Evolutionary conservation across 2,797 vertebrate genomes (phyloP).

Genomic region (Rhinophrynus dorsalis): DNA sequence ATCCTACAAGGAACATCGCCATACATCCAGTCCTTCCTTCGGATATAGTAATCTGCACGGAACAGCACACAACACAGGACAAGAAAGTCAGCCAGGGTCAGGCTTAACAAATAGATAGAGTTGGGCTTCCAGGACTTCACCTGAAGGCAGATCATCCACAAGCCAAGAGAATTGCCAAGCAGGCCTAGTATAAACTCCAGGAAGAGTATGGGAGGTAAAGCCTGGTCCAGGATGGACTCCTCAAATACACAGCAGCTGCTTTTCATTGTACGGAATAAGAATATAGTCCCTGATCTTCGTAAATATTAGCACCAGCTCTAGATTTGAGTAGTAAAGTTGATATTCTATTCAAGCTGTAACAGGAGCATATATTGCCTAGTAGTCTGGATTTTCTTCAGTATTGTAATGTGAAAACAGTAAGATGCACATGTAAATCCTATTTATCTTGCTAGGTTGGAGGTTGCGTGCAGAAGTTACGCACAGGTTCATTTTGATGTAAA

Average conservation of each 20-base stretch:
- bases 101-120: constrained; percentile 71
- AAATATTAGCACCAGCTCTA: no score
- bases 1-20: constrained; percentile 70
- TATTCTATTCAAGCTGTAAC: no score
- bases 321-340: no score
- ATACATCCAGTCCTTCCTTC: constrained; percentile 71
- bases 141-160: constrained; percentile 74
- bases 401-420: no score
- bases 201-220: constrained; percentile 70
- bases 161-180: constrained; percentile 67
- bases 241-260: constrained; percentile 68
- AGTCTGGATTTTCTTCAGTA: no score
- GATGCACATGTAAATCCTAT: no score
- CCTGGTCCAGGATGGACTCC: constrained; percentile 60
- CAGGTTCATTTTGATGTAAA: no score
- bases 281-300: no score
- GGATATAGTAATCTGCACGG: constrained; percentile 74
- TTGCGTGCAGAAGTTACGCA: no score
- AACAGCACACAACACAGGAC: constrained; percentile 76
- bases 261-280: constrained; percentile 30
- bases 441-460: no score
- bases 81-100: constrained; percentile 73
- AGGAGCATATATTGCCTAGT: no score
- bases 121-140: constrained; percentile 74
- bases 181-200: constrained; percentile 74